Evolutionary conservation across 2,888 invertebrate genomes (phyloP).

Genomic region (Eupeodes luniger): DNA sequence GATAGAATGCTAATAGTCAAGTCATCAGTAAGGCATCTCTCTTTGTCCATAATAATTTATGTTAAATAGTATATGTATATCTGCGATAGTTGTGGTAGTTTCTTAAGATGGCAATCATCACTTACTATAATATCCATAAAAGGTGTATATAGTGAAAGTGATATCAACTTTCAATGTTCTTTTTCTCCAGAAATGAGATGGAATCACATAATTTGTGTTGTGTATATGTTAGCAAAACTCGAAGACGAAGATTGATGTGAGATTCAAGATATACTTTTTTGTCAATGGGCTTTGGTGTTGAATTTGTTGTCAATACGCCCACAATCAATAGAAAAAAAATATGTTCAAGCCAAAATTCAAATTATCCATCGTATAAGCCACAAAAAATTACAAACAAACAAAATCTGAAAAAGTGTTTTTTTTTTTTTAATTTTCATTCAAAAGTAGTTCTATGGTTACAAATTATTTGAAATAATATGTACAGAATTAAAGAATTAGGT

Average conservation of each 20-base stretch:
- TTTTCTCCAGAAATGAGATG: constrained; percentile 1
- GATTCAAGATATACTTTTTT: not conserved
- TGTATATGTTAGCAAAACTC: not conserved
- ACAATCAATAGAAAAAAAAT: too few relatives aligned
- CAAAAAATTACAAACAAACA: too few relatives aligned
- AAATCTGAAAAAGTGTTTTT: too few relatives aligned
- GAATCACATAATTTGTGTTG: not conserved
- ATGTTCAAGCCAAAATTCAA: too few relatives aligned
- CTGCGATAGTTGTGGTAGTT: not conserved
- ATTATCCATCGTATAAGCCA: too few relatives aligned
- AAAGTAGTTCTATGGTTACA: too few relatives aligned
- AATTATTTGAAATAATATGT: too few relatives aligned
- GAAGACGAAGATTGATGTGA: not conserved
- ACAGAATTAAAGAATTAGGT: too few relatives aligned
- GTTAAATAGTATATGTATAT: constrained; percentile 28
- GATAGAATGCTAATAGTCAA: not conserved
- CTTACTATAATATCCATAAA: not conserved
- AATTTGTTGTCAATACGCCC: too few relatives aligned
- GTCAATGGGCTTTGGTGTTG: too few relatives aligned
- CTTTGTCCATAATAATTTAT: not conserved
- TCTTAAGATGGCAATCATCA: not conserved
- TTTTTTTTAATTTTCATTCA: too few relatives aligned
- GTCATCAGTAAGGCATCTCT: constrained; percentile 18
- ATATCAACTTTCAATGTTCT: constrained; percentile 27
- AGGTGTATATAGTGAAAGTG: constrained; percentile 31